Evolutionary conservation across 2,113 vertebrate species (phyloP).

Genomic region (Oreochromis niloticus): DNA sequence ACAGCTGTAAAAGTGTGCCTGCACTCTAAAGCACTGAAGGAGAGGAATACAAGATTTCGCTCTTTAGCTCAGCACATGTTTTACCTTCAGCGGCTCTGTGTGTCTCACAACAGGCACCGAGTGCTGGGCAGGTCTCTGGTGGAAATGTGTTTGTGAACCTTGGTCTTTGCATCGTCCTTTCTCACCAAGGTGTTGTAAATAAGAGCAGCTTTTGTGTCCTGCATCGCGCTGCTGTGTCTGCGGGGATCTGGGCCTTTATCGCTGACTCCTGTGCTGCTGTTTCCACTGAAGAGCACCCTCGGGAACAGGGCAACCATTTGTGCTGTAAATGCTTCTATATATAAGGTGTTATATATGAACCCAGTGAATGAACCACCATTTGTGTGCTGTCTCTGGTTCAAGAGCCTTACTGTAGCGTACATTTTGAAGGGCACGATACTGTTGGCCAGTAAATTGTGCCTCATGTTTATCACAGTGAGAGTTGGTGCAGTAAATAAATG

Average conservation of each 20-base stretch:
- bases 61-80: neutral
- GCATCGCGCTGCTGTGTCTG: neutral
- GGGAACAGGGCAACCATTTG: neutral
- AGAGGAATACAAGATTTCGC: fast-evolving
- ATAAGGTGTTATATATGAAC: neutral
- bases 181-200: neutral
- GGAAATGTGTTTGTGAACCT: neutral
- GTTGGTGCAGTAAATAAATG: neutral
- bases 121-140: neutral
- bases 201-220: neutral
- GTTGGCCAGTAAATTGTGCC: neutral
- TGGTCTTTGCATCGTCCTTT: neutral
- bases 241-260: neutral
- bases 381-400: neutral
- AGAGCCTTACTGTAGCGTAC: neutral
- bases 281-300: neutral
- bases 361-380: neutral
- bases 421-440: neutral
- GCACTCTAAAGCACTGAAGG: neutral
- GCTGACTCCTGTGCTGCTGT: neutral
- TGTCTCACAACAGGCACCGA: neutral
- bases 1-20: neutral
- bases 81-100: neutral
- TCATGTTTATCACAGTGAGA: neutral
- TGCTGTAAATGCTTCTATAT: neutral